Base-by-base conservation (phyloP, 2,888 invertebrate genomes). In the Latrodectus hesperus region DNA sequence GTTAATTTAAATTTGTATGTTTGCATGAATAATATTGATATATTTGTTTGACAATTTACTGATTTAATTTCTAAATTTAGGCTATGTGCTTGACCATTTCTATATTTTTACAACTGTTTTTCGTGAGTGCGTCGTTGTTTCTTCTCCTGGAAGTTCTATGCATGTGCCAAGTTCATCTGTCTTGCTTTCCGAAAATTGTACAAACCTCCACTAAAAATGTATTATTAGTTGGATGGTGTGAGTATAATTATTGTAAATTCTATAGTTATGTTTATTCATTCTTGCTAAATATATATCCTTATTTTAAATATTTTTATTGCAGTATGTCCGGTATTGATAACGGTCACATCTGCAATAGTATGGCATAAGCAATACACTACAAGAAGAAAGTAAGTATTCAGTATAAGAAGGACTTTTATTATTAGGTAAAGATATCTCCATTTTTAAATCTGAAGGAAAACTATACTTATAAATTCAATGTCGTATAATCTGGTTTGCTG, bases 71-170 rank as follows among this genome's bases (percentile, higher is more conserved):
- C 65, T 26, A 78, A 38, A 38, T 38, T 55, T 26, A 89, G 89
- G 38, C 74, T 14, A 77, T 89, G 78, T 89, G 89, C 38, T 12
- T 79, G 17, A 51, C 65, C 0, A 82, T 83, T 10, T 64, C 89
- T 6, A 65, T 89, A 14, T 83, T 89, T 55, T 64, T 89, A 11
- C 89, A 89, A 6, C 78, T 86, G 10, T 74, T 83, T 9, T 89
- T 89, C 68, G 72, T 89, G 14, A 64, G 73, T 14, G 78, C 81
- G 26, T 82, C 81, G 2, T 52, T 83, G 14, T 89, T 85, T n/a
- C 74, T 71, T 16, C 38, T 89, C 16, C n/a, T 89, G 55, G 89
- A 89, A 79, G 83, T 82, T 0, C 6, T 89, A 9, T 84, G 82
- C 71, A 83, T 89, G 51, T 79, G 78, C 38, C 84, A 84, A 68